These are phyloP conservation scores for Micromussa lordhowensis DNA, from an alignment of 92 coral and sea anemone genomes.

Conservation along the genomic window DNA sequence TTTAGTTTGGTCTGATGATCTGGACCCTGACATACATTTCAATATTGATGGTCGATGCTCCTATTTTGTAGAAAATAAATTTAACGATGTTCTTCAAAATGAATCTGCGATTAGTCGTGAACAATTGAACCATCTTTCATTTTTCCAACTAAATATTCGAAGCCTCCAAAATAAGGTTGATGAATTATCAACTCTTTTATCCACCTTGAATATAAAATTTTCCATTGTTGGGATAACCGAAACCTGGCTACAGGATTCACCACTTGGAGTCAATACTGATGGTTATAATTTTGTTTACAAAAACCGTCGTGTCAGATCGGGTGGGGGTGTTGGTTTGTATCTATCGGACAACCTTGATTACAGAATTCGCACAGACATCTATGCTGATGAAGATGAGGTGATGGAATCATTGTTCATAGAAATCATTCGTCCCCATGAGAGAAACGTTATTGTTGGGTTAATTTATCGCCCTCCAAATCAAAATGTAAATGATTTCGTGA, in stretches of 20 bases:
- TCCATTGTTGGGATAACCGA: slow-evolving; percentile 19
- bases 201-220: slow-evolving; percentile 13
- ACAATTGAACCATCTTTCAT: slow-evolving; percentile 18
- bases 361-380: slow-evolving; percentile 33
- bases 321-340: slow-evolving; percentile 60
- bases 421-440: slow-evolving; percentile 18
- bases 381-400: slow-evolving; percentile 11
- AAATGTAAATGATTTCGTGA: slow-evolving; percentile 44
- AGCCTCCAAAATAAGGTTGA: slow-evolving; percentile 40
- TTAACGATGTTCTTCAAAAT: slow-evolving; percentile 41
- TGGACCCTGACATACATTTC: slow-evolving; percentile 65
- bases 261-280: slow-evolving; percentile 28
- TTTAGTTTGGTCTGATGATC: slow-evolving; percentile 59
- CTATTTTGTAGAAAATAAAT: slow-evolving; percentile 52
- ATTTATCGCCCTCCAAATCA: slow-evolving; percentile 58
- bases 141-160: slow-evolving; percentile 62
- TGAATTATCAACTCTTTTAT: slow-evolving; percentile 19
- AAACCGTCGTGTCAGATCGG: slow-evolving; percentile 31
- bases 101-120: slow-evolving; percentile 20
- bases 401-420: slow-evolving; percentile 43
- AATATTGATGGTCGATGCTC: slow-evolving; percentile 19
- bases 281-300: slow-evolving; percentile 38
- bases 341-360: slow-evolving; percentile 26
- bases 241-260: slow-evolving; percentile 40
- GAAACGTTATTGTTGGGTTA: slow-evolving; percentile 36